Base-by-base conservation (phyloP, 1,140 invertebrate species). In the Drosophila truncata region DNA sequence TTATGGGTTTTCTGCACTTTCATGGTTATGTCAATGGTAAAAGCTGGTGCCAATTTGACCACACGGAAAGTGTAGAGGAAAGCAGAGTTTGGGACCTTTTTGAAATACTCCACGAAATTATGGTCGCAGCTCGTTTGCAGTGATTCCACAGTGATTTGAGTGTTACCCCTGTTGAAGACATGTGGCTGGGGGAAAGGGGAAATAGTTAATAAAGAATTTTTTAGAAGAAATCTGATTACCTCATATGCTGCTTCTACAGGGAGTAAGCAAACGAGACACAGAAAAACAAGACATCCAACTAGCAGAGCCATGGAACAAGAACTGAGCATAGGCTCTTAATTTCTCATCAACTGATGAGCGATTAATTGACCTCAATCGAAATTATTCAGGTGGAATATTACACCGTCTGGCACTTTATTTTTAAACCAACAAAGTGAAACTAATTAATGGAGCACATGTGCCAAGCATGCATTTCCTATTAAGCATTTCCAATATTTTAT, bases 21-120 rank as follows among this genome's bases (percentile, higher is more conserved):
- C 11, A 71, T 2, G 1, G 8, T 29, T n/a, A 84, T 61, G n/a
- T 69, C 52, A 2, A 84, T 63, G 8, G 37, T 60, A 10, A 84
- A 80, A 1, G 41, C 25, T 0, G 61, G 1, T 0, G 49, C 54
- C 16, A 16, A 8, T 20, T 72, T 80, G 1, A 44, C 14, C 13
- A 80, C 54, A 2, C 62, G 59, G 14, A 83, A 80, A 3, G 65
- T 52, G 41, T 76, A 71, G 13, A 84, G 49, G 6, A 13, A 14
- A 0, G 13, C 11, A 0, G 49, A 13, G 20, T 65, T 50, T 1
- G 55, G 16, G 0, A 85, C 67, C 11, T 18, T 60, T 2, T 31
- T 29, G 18, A 85, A 85, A 33, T 67, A 74, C 44, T 81, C 61
- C 9, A 79, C 65, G 50, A 39, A 47, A 18, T 87, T 50, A 11